These are phyloP conservation scores for Caenorhabditis latens DNA, from an alignment of 1,140 invertebrate genomes.

Conservation along the genomic window DNA sequence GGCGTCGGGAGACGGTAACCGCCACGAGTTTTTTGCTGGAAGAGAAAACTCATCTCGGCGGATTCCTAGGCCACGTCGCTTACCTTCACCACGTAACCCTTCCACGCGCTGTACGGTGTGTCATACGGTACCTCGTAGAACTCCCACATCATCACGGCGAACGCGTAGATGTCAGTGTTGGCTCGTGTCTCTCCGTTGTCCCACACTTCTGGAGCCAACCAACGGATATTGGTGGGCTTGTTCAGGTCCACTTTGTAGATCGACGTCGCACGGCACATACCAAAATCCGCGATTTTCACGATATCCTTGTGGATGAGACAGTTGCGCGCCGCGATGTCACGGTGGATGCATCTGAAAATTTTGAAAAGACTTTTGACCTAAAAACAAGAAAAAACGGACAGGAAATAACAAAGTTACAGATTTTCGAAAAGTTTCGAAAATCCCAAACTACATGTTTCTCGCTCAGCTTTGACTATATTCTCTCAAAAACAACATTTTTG, in stretches of 20 bases:
- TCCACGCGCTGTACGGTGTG: conserved; percentile 60
- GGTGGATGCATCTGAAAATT: conserved; percentile 68
- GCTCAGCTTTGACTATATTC: no score
- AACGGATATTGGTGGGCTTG: conserved; percentile 71
- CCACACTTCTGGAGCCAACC: conserved; percentile 63
- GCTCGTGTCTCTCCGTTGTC: conserved; percentile 62
- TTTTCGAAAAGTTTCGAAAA: conserved; percentile 67
- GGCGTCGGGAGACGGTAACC: conserved; percentile 71
- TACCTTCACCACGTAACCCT: conserved; percentile 69
- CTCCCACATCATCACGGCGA: conserved; percentile 64
- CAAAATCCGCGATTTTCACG: conserved; percentile 72
- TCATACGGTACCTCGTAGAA: conserved; percentile 62
- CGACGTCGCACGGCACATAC: conserved; percentile 71
- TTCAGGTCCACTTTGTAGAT: conserved; percentile 73
- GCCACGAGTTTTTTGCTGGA: conserved; percentile 66
- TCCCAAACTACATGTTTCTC: no score
- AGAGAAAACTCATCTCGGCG: not conserved
- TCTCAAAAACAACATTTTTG: no score
- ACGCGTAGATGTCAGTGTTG: conserved; percentile 62
- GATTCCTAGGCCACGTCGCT: not conserved
- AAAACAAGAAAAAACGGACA: no score
- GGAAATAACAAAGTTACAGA: no score
- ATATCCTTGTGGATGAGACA: conserved; percentile 66
- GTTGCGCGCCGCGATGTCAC: conserved; percentile 72
- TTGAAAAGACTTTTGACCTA: no score